Evolutionary conservation across 2,797 vertebrate genomes (phyloP), one percentile per base, ranked within the genome.

Genomic region (Anisognathus igniventris): DNA sequence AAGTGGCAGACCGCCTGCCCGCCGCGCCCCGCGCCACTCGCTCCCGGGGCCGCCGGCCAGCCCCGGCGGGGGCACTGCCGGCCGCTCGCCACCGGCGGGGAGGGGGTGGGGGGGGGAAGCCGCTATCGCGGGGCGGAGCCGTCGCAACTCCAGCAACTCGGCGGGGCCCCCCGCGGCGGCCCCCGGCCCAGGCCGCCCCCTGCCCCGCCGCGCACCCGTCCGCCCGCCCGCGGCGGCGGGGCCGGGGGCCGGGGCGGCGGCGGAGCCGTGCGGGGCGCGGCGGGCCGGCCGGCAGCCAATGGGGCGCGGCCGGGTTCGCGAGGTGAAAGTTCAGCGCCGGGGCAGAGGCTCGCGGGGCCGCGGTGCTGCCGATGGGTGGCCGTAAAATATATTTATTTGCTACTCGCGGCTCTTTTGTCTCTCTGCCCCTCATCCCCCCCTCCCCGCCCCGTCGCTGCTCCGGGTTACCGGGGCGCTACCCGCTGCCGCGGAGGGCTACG

Each of bases 251-350:
- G n/a, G 82, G 90, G 58, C 86, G 18, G 31, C 71, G 56, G 39
- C 66, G 65, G 60, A 58, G 71, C 64, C 44, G 66, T 62, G 54
- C 86, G 73, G 23, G 83, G 88, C 79, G 78, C 7, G 73, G 80
- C 64, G 86, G 86, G 37, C 68, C 51, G 39, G 68, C 39, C 68
- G 68, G 51, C 96, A 93, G 96, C 97, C 96, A 96, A 95, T 92
- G 88, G 87, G 95, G 90, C 84, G 86, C 86, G 94, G 68, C 79
- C 45, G 95, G 95, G 97, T 98, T 98, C 96, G 95, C 70, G 97
- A 98, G 98, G 97, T 98, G 98, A 97, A 98, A 97, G 98, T 98
- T 98, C 98, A 98, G 85, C 73, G 88, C 73, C 67, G 39, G 97
- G 98, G 92, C 97, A 81, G 66, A 93, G 45, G 72, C 94, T 73